These are phyloP conservation scores for Epicampocera succincta DNA, from an alignment of 2,888 invertebrate genomes.

Conservation along the genomic window DNA sequence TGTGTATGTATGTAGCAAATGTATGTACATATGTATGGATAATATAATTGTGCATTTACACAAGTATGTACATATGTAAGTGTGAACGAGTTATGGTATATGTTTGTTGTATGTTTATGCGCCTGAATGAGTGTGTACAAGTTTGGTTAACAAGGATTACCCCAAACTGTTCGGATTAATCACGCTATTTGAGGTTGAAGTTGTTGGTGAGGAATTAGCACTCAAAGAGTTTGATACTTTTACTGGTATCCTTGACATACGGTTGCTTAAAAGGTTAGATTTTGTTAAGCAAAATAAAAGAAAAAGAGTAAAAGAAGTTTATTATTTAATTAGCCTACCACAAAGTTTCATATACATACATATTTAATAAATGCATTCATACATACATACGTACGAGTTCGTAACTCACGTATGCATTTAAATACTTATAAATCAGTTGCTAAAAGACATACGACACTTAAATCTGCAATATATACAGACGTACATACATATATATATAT, in stretches of 20 bases:
- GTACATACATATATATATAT: background rate
- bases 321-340: background rate
- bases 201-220: slow-evolving; percentile 78
- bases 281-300: slow-evolving; percentile 53
- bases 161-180: slow-evolving; percentile 79
- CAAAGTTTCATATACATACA: background rate
- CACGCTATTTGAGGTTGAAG: slow-evolving; percentile 77
- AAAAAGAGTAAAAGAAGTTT: slow-evolving; percentile 25
- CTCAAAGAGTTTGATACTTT: slow-evolving; percentile 76
- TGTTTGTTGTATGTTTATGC: slow-evolving; percentile 1
- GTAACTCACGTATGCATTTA: no score
- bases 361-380: background rate
- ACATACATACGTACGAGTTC: background rate
- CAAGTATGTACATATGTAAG: slow-evolving; percentile 22
- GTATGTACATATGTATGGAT: slow-evolving; percentile 1
- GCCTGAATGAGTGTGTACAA: slow-evolving; percentile 23
- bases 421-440: slow-evolving; percentile 6
- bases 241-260: slow-evolving; percentile 81
- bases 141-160: slow-evolving; percentile 73
- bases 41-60: no score
- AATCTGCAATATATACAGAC: no score
- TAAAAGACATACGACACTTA: background rate
- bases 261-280: slow-evolving; percentile 71
- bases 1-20: background rate
- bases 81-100: background rate